Evolutionary conservation across 2,888 invertebrate species (phyloP), one percentile per base, ranked within the genome.

Genomic region (Heliothis peltigera): DNA sequence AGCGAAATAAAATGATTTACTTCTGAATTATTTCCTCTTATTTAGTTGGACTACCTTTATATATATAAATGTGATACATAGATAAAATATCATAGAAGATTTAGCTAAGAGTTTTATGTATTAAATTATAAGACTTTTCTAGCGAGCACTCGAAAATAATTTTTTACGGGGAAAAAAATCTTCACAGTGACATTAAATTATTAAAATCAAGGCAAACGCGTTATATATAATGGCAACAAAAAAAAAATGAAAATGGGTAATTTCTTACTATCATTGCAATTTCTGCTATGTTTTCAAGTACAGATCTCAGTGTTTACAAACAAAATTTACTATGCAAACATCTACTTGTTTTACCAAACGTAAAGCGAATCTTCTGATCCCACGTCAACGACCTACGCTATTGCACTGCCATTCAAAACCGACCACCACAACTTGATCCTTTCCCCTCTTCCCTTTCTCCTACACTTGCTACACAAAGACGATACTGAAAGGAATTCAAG

Each of bases 371-470:
- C 66, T 58, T 55, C 65, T 67, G 66, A 69, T 72, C 56, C 55
- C 70, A 70, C 74, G 87, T 87, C 87, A 85, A 81, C 79, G 86
- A 86, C 84, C 87, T 77, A 77, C 70, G 78, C 80, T 64, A 78
- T 79, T 78, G 79, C 84, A 80, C 55, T 77, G 66, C 74, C 79
- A 79, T 80, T 78, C 77, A 78, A 70, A 57, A 56, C 12, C 17
- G 32, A 62, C 87, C 82, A 85, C 25, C 57, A 7, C 64, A 70
- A 46, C 53, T 18, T 70, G 84, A 70, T 3, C 82, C 61, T 19
- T 58, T 35, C 56, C 61, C 47, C 77, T 69, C 44, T 57, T 55
- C 61, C 35, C 39, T 10, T 43, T 39, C 64, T 22, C 22, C 46
- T 12, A 44, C 22, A 54, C 44, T 28, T 43, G 49, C 7, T 7